Conservation (phyloP, 2,113 vertebrate species). For the Ictidomys tridecemlineatus region DNA sequence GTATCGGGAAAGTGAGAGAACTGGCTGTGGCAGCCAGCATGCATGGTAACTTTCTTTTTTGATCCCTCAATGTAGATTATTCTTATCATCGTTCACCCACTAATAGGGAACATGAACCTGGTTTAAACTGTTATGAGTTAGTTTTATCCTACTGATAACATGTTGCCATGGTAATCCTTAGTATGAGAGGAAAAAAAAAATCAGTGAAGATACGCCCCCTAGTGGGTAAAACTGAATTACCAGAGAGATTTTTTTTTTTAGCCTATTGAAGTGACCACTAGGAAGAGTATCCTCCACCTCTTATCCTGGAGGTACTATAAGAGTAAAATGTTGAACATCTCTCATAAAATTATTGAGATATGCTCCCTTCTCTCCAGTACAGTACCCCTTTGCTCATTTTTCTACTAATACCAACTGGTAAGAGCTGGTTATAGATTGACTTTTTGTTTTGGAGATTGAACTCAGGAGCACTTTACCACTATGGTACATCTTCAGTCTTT, state of each 20-base stretch:
- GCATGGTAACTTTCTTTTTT: background rate
- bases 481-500: too few relatives aligned
- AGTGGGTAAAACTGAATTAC: conserved; percentile 24
- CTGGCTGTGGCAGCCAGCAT: background rate
- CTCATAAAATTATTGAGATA: background rate
- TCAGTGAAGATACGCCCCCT: background rate
- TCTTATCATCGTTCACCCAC: background rate
- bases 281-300: background rate
- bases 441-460: too few relatives aligned
- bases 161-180: background rate
- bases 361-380: too few relatives aligned
- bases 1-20: background rate
- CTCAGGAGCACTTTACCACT: too few relatives aligned
- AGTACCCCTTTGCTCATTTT: background rate
- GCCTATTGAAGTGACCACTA: background rate
- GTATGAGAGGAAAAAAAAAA: background rate
- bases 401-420: background rate
- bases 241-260: background rate
- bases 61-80: background rate
- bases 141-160: background rate
- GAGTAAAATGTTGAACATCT: background rate
- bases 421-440: background rate
- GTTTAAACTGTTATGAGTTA: background rate
- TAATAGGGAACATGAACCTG: background rate
- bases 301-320: background rate